Evolutionary conservation across 2,113 vertebrate species (phyloP).

Genomic region (Gymnarchus niloticus): DNA sequence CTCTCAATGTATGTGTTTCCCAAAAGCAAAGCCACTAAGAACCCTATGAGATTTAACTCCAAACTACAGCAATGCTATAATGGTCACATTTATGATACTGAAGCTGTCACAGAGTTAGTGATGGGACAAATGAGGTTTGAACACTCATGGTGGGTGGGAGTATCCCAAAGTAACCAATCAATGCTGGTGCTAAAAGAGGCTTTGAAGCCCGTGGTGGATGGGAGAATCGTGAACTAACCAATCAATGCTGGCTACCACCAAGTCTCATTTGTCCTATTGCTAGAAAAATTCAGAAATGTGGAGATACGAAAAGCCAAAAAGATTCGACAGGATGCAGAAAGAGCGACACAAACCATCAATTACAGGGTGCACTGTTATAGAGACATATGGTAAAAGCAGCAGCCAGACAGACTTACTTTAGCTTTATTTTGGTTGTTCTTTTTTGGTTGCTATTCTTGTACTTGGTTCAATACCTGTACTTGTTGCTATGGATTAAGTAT

Average conservation of each 20-base stretch:
- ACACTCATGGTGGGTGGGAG: too few species aligned
- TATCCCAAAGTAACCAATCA: too few species aligned
- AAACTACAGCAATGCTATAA: too few species aligned
- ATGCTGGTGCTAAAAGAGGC: too few species aligned
- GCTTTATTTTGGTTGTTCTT: neutral
- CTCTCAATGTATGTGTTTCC: neutral
- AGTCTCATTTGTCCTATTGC: too few species aligned
- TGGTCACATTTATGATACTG: too few species aligned
- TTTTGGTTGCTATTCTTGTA: neutral
- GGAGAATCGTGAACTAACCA: too few species aligned
- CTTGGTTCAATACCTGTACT: neutral
- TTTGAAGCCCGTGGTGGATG: too few species aligned
- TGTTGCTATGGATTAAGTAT: neutral
- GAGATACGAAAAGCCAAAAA: neutral
- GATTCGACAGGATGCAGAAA: neutral
- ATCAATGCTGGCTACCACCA: too few species aligned
- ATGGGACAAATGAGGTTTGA: too few species aligned
- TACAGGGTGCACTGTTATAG: neutral
- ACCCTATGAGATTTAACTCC: neutral
- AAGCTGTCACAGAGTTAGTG: too few species aligned
- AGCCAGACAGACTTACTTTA: constrained; percentile 10
- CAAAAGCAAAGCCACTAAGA: neutral
- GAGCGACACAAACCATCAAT: neutral
- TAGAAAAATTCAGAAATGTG: neutral
- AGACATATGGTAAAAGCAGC: constrained; percentile 45